A percentile compares a stretch with the other conserved stretches of the same genome.
Evolutionary conservation across 1,140 invertebrate species (phyloP).

Genomic region (Popillia japonica): DNA sequence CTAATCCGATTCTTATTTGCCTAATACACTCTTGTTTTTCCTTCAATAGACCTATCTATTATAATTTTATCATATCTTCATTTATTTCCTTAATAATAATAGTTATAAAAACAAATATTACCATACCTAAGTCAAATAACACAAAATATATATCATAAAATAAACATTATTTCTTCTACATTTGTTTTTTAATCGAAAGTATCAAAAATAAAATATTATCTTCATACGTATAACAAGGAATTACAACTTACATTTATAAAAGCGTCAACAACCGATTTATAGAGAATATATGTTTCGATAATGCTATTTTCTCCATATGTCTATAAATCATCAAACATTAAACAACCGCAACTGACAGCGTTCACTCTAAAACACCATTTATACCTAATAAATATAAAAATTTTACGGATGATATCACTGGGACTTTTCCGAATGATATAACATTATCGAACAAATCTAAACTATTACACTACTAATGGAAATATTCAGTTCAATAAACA

Average conservation of each 20-base stretch:
- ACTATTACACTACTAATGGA: neutral
- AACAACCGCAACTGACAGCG: too few species aligned
- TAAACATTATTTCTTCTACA: neutral
- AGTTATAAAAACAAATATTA: neutral
- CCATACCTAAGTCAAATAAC: too few species aligned
- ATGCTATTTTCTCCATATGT: too few species aligned
- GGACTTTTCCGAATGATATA: too few species aligned
- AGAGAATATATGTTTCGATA: slow-evolving; percentile 2
- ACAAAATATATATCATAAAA: slow-evolving; percentile 18
- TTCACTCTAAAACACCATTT: too few species aligned
- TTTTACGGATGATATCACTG: too few species aligned
- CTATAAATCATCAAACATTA: too few species aligned
- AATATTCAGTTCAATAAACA: neutral
- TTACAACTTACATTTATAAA: slow-evolving; percentile 20
- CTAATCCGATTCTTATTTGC: too few species aligned
- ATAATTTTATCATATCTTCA: too few species aligned
- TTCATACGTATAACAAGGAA: neutral
- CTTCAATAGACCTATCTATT: too few species aligned
- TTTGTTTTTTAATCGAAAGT: neutral
- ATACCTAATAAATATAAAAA: too few species aligned
- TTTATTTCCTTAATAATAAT: neutral
- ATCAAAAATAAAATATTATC: slow-evolving; percentile 25
- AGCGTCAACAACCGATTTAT: slow-evolving; percentile 2
- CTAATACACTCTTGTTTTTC: too few species aligned
- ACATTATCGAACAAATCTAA: neutral